phyloP scores from a whole-genome alignment of 2,113 vertebrate species.

The Sprattus sprattus region DNA sequence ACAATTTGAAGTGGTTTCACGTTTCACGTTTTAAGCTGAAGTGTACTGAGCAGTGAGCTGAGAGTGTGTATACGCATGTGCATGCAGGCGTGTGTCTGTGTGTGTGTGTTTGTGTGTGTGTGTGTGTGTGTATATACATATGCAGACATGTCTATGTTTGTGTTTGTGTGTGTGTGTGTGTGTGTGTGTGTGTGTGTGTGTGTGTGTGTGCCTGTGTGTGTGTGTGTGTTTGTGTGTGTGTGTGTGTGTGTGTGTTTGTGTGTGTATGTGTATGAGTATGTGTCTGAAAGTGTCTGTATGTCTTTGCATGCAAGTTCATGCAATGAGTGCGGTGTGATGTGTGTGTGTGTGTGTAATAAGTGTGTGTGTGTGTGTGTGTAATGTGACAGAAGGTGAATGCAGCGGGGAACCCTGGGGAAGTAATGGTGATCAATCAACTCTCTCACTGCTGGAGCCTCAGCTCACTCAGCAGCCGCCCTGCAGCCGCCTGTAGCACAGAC shows the following conservation, averaged over 20 bases:
- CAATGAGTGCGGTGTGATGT: too few relatives aligned
- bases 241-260: not conserved
- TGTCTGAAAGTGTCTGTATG: not conserved
- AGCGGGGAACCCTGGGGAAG: too few relatives aligned
- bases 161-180: constrained; percentile 21
- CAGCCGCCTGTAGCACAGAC: too few relatives aligned
- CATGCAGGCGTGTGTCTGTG: not conserved
- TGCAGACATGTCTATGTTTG: not conserved
- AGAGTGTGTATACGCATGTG: not conserved
- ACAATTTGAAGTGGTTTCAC: too few relatives aligned
- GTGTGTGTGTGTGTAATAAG: not conserved
- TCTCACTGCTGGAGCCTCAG: too few relatives aligned
- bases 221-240: not conserved
- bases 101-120: not conserved
- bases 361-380: not conserved
- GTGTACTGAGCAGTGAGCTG: too few relatives aligned
- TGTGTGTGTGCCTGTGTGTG: constrained; percentile 33
- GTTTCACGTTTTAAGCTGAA: too few relatives aligned
- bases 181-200: constrained; percentile 15
- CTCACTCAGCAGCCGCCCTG: too few relatives aligned
- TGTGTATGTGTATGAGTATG: not conserved
- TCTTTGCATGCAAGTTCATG: too few relatives aligned
- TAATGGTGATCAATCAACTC: too few relatives aligned
- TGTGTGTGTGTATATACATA: too few relatives aligned
- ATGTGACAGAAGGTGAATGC: not conserved